Conservation (phyloP, 2,113 vertebrate genomes). For the Entomyzon cyanotis region DNA sequence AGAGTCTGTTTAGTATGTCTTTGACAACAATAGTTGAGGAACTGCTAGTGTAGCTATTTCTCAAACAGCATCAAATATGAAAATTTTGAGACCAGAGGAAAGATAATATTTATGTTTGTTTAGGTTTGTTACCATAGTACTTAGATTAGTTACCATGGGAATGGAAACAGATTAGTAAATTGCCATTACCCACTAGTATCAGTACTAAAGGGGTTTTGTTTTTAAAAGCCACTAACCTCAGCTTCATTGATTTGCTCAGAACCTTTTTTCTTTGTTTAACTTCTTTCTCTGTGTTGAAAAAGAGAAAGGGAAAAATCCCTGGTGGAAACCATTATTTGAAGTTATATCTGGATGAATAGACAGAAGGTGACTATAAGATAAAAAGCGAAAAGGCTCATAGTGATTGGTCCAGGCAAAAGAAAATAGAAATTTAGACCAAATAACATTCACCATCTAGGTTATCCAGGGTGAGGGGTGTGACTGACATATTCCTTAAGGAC, state of each 20-base stretch:
- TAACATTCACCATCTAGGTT: background rate
- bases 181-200: background rate
- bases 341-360: constrained; percentile 15
- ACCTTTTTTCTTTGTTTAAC: background rate
- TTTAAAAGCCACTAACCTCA: background rate
- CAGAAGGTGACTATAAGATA: background rate
- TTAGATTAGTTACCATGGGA: constrained; percentile 24
- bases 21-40: background rate
- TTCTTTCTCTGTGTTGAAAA: background rate
- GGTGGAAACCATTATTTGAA: constrained; percentile 17
- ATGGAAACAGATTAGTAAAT: constrained; percentile 26
- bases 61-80: background rate
- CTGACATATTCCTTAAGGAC: background rate
- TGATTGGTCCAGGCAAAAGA: background rate
- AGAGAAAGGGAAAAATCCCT: background rate
- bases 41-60: background rate
- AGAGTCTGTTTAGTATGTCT: background rate
- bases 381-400: background rate
- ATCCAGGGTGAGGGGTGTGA: background rate
- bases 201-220: background rate
- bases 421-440: background rate
- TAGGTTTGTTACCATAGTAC: constrained; percentile 38
- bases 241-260: constrained; percentile 5
- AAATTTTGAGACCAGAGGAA: background rate
- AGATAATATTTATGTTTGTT: constrained; percentile 34